These are phyloP conservation scores for Dendrocopos noguchii DNA, from an alignment of 2,113 vertebrate species.

Conservation along the genomic window DNA sequence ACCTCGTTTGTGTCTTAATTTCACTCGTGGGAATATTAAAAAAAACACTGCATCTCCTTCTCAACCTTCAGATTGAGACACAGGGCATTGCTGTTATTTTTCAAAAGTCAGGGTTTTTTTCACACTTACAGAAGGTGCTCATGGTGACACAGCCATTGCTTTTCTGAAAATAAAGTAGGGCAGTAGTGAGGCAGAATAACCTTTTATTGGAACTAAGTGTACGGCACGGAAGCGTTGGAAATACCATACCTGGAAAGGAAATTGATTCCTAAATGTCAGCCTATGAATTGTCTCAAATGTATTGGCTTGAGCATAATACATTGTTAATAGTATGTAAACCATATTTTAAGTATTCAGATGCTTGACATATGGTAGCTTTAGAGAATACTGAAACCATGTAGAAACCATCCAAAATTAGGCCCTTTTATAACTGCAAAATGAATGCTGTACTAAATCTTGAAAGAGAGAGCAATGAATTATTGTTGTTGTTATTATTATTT, in stretches of 20 bases:
- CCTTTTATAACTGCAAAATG: neutral
- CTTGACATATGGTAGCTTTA: neutral
- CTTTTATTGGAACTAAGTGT: neutral
- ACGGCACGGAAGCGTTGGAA: neutral
- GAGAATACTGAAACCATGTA: neutral
- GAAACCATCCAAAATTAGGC: neutral
- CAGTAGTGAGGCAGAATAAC: neutral
- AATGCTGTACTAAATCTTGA: neutral
- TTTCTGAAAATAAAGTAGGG: neutral
- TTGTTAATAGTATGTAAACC: neutral
- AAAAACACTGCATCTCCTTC: too few relatives aligned
- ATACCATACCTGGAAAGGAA: neutral
- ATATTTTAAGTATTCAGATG: slow-evolving; percentile 3
- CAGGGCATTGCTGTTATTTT: neutral
- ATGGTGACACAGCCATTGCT: neutral
- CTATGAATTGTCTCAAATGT: neutral
- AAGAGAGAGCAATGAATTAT: neutral
- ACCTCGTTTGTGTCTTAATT: too few relatives aligned
- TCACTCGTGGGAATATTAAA: too few relatives aligned
- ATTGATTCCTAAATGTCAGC: neutral
- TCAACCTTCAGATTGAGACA: too few relatives aligned
- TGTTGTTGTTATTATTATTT: neutral
- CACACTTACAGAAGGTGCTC: neutral
- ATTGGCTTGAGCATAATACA: neutral
- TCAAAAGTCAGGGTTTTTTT: neutral